Base-by-base conservation (phyloP, 2,888 invertebrate species). In the Metopia argyrocephala region DNA sequence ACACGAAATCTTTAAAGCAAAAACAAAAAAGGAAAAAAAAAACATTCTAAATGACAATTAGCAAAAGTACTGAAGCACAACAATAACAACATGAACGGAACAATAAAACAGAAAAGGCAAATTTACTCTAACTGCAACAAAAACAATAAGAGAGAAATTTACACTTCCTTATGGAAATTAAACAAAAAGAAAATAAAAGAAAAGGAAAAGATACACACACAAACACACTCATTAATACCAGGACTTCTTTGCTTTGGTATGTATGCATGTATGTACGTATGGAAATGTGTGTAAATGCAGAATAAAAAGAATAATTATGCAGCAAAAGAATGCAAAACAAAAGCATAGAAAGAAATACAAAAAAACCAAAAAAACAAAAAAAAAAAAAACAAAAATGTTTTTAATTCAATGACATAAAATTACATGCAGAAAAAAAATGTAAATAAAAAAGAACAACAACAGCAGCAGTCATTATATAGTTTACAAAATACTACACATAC, bases 341-440 rank as follows among this genome's bases (percentile, higher is more conserved):
- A n/a, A n/a, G n/a, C n/a, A n/a, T 50, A 15, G 9, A 48, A 56
- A 52, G 9, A n/a, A n/a, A n/a, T n/a, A n/a, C n/a, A n/a, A n/a
- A n/a, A n/a, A n/a, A n/a, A n/a, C n/a, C n/a, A n/a, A n/a, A 65
- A 56, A 46, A 9, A 62, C 61, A 28, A 70, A 2, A 48, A 18
- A 31, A 45, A 75, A 27, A 28, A 21, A 56, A 38, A 71, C 21
- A 64, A 68, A 54, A 68, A 56, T 73, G 68, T 69, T 69, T 76
- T 65, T 76, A 74, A 81, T 65, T 78, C 61, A 81, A 78, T 81
- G 78, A 81, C 78, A 75, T 62, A 70, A 65, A 78, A 78, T 74
- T 70, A 78, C 68, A 78, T 62, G 78, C 74, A 81, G 66, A 78
- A 76, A 76, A 45, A 31, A 59, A 38, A 38, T 15, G 15, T 0